Conservation (phyloP, 2,888 invertebrate species). For the Nipponacmea schrenckii region DNA sequence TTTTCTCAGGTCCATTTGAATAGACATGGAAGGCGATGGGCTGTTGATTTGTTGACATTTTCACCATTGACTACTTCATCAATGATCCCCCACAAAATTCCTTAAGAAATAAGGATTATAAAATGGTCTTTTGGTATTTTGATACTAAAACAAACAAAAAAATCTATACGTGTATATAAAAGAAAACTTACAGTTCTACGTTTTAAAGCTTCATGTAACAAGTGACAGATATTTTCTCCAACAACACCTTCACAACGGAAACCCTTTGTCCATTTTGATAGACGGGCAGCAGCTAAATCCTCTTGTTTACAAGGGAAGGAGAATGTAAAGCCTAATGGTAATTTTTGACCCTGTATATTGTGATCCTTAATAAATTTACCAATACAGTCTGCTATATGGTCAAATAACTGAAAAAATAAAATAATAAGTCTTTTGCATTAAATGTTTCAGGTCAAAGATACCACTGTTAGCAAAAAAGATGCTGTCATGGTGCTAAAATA, state of each 20-base stretch:
- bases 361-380: conserved; percentile 90
- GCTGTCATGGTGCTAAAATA: not conserved
- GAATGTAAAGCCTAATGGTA: conserved; percentile 94
- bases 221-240: conserved; percentile 88
- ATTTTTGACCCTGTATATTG: conserved; percentile 70
- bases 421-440: too few relatives aligned
- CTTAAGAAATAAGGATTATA: too few relatives aligned
- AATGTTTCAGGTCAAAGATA: too few relatives aligned
- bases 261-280: conserved; percentile 94
- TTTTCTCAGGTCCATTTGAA: too few relatives aligned
- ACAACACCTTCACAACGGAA: conserved; percentile 92
- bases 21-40: too few relatives aligned
- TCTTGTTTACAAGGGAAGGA: conserved; percentile 90
- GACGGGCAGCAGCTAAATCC: conserved; percentile 85
- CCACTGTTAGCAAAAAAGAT: not conserved
- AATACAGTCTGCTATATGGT: conserved; percentile 94
- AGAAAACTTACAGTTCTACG: conserved; percentile 69
- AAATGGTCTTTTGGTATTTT: too few relatives aligned
- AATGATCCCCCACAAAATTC: too few relatives aligned
- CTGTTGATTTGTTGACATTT: too few relatives aligned
- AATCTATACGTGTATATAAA: not conserved
- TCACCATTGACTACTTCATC: too few relatives aligned
- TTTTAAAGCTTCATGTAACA: conserved; percentile 86
- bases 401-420: conserved; percentile 82
- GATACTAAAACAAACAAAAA: too few relatives aligned